Percentiles rank a stretch among this genome's conserved stretches.
Conservation (phyloP, 2,113 vertebrate genomes). For the Sinocyclocheilus grahami region DNA sequence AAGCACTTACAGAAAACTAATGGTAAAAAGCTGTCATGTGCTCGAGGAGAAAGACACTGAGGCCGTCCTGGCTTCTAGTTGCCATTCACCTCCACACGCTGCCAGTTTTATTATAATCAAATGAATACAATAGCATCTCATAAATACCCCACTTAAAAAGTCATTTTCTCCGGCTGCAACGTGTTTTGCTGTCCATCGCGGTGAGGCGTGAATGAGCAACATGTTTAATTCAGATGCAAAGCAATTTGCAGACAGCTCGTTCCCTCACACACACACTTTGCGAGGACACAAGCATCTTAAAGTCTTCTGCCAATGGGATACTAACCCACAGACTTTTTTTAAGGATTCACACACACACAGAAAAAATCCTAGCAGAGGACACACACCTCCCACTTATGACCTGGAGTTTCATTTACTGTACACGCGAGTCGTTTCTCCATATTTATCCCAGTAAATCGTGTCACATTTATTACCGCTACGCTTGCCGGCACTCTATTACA, state of each 20-base stretch:
- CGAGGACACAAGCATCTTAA: neutral
- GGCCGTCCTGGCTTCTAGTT: constrained; percentile 72
- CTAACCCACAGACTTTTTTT: neutral
- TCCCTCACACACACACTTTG: constrained; percentile 26
- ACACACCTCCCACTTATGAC: constrained; percentile 26
- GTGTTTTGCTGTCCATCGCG: constrained; percentile 70
- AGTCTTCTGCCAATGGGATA: constrained; percentile 8
- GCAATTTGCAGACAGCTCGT: constrained; percentile 63
- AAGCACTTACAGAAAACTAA: constrained; percentile 70
- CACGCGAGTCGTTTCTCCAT: constrained; percentile 40
- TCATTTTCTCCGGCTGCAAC: constrained; percentile 71
- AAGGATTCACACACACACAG: neutral
- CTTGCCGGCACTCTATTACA: constrained; percentile 48
- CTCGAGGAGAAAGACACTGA: constrained; percentile 65
- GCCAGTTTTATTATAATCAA: constrained; percentile 80
- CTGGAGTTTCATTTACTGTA: constrained; percentile 15
- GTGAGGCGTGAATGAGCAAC: constrained; percentile 67
- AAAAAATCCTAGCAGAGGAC: neutral
- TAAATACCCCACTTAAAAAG: constrained; percentile 80
- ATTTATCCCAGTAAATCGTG: constrained; percentile 58
- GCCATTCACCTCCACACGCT: constrained; percentile 69
- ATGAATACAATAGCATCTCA: constrained; percentile 76
- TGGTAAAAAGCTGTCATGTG: constrained; percentile 67
- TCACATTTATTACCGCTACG: constrained; percentile 48
- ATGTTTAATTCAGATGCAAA: constrained; percentile 75